Conservation (phyloP, 1,140 invertebrate species). For the Berghia stephanieae region DNA sequence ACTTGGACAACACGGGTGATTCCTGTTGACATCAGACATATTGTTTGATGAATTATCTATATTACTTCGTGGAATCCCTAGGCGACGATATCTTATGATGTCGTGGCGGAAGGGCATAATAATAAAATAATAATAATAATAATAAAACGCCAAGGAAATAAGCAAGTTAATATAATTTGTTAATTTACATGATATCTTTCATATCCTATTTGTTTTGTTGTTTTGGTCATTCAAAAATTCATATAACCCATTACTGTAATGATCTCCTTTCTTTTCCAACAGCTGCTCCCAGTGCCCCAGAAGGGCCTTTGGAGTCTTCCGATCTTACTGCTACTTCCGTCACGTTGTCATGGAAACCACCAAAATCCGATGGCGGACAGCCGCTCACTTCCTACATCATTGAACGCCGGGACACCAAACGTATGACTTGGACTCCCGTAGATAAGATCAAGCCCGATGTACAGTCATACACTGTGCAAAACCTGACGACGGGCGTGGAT, state of each 20-base stretch:
- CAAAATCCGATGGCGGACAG: constrained; percentile 88
- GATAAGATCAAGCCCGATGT: constrained; percentile 44
- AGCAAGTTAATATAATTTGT: too few relatives aligned
- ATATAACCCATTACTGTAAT: too few relatives aligned
- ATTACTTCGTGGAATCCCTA: too few relatives aligned
- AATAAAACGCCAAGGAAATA: too few relatives aligned
- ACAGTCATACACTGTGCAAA: constrained; percentile 42
- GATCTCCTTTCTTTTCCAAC: neutral
- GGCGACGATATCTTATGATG: too few relatives aligned
- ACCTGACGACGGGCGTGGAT: constrained; percentile 85
- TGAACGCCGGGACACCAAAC: constrained; percentile 78
- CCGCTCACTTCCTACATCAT: constrained; percentile 92
- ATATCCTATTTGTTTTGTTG: neutral
- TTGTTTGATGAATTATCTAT: too few relatives aligned
- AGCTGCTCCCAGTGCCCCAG: constrained; percentile 71
- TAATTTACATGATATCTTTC: too few relatives aligned
- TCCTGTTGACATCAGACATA: too few relatives aligned
- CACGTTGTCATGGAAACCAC: constrained; percentile 71
- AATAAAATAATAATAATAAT: too few relatives aligned
- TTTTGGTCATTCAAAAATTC: neutral
- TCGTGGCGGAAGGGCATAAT: too few relatives aligned
- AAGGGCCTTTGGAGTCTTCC: constrained; percentile 69
- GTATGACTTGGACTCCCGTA: constrained; percentile 48
- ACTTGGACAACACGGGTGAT: too few relatives aligned
- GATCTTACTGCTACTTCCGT: constrained; percentile 65